phyloP scores from a whole-genome alignment of 2,888 invertebrate species.

The Epirrhoe tristata region DNA sequence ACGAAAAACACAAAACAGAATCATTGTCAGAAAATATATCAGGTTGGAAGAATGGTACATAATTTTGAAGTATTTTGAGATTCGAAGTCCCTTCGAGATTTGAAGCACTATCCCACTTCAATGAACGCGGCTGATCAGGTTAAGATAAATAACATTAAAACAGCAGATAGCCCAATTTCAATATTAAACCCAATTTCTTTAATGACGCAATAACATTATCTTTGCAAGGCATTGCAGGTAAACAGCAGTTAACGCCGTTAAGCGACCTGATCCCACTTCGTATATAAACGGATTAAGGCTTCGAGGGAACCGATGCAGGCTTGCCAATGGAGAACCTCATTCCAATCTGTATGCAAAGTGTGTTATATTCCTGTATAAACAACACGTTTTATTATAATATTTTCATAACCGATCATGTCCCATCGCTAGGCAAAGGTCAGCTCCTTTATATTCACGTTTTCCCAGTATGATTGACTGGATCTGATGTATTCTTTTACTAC shows the following conservation, averaged over 20 bases:
- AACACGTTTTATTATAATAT: not conserved
- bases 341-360: not conserved
- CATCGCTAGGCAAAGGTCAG: no score
- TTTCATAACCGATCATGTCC: no score
- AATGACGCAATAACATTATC: slow-evolving; percentile 24
- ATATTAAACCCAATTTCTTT: slow-evolving; percentile 10
- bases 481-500: no score
- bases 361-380: not conserved
- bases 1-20: not conserved
- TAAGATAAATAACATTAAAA: not conserved
- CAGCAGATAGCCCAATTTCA: not conserved
- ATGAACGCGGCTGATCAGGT: not conserved
- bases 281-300: slow-evolving; percentile 18
- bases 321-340: not conserved
- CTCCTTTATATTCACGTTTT: no score
- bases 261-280: slow-evolving; percentile 6
- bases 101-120: no score
- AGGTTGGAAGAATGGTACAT: no score
- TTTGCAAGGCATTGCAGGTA: slow-evolving; percentile 15
- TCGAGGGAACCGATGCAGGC: slow-evolving; percentile 1
- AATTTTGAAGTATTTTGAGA: no score
- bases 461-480: no score
- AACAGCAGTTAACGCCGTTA: slow-evolving; percentile 4
- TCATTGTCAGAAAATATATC: no score
- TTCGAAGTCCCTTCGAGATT: no score